These are phyloP conservation scores for Enchytraeus crypticus DNA, from an alignment of 2,888 invertebrate genomes.

Conservation along the genomic window DNA sequence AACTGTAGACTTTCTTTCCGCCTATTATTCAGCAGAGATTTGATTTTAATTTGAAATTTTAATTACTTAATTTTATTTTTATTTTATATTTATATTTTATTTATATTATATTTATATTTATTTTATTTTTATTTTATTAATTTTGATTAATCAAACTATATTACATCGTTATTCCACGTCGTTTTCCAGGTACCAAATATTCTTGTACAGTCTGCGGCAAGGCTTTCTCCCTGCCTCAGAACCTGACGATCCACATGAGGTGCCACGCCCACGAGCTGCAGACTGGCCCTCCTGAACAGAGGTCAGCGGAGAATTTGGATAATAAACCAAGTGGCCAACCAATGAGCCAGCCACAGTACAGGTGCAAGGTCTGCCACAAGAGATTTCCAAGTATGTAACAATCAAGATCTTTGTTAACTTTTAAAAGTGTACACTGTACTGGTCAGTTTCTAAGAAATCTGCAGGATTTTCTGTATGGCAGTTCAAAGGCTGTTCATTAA, in stretches of 20 bases:
- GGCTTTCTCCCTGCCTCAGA: slow-evolving; percentile 42
- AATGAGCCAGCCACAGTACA: slow-evolving; percentile 28
- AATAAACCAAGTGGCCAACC: neutral
- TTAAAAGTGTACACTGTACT: neutral
- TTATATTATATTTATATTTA: no score
- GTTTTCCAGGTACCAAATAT: slow-evolving; percentile 7
- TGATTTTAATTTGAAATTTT: no score
- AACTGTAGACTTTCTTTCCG: no score
- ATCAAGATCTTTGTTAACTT: neutral
- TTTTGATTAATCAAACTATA: no score
- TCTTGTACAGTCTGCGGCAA: slow-evolving; percentile 50
- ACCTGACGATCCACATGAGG: slow-evolving; percentile 48
- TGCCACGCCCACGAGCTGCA: slow-evolving; percentile 50
- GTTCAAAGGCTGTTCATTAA: no score
- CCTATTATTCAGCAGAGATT: no score
- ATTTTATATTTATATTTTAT: no score
- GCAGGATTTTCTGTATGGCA: neutral
- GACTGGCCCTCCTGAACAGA: no score
- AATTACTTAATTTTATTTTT: no score
- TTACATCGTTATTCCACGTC: no score
- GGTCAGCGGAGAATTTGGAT: no score
- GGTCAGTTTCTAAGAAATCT: neutral
- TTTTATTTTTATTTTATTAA: no score
- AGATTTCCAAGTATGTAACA: slow-evolving; percentile 28
- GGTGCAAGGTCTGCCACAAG: slow-evolving; percentile 50